phyloP scores from a whole-genome alignment of 2,113 vertebrate genomes.

The Theristicus caerulescens region DNA sequence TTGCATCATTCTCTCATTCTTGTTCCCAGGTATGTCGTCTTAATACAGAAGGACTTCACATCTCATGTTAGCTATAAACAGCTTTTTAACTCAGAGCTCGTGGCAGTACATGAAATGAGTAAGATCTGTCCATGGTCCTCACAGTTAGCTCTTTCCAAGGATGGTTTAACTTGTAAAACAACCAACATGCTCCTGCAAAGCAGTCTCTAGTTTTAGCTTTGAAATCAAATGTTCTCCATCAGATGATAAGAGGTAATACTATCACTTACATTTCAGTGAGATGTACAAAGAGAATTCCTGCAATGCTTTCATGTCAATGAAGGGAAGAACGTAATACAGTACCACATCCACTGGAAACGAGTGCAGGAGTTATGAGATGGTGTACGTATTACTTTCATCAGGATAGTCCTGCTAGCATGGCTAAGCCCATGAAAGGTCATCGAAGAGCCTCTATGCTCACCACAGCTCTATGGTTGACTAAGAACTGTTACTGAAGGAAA shows the following conservation, averaged over 20 bases:
- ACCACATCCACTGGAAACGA: background rate
- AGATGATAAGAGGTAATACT: background rate
- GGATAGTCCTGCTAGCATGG: background rate
- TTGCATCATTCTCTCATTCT: background rate
- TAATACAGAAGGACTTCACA: background rate
- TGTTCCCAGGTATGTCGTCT: background rate
- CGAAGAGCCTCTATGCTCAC: background rate
- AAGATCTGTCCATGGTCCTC: constrained; percentile 70
- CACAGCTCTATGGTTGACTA: background rate
- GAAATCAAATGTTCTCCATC: background rate
- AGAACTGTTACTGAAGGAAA: background rate
- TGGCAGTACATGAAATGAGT: background rate
- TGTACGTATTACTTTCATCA: background rate
- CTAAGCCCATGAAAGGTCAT: background rate
- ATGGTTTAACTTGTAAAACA: background rate
- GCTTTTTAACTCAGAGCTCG: background rate
- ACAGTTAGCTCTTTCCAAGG: background rate
- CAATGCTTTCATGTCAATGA: background rate
- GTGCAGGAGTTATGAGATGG: background rate
- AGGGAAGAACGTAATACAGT: background rate
- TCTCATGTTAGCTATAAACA: background rate
- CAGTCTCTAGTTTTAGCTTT: background rate
- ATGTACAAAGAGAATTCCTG: background rate
- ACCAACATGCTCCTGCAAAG: background rate
- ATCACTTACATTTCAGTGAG: background rate